Conservation (phyloP, 2,797 vertebrate genomes). For the Enteromius radiatus region DNA sequence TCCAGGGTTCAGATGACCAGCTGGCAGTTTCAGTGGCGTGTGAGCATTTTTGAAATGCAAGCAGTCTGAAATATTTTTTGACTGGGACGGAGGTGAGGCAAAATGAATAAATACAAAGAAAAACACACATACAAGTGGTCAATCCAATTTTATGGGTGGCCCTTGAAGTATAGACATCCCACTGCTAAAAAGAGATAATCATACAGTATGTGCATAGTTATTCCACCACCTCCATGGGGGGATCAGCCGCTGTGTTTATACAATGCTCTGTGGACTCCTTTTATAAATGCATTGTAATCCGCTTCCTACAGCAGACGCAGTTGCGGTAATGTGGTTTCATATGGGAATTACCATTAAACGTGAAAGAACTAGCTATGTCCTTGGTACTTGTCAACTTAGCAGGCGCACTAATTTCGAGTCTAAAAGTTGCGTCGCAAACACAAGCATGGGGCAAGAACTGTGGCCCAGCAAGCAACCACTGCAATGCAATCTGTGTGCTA, state of each 20-base stretch:
- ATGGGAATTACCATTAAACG: constrained; percentile 11
- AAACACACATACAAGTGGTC: background rate
- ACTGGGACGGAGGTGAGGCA: background rate
- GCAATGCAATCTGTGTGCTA: background rate
- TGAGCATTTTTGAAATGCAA: background rate
- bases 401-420: background rate
- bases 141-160: background rate
- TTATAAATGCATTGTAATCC: constrained; percentile 34
- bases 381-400: background rate
- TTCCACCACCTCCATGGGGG: background rate
- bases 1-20: background rate
- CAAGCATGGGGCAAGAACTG: background rate
- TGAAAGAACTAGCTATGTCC: background rate
- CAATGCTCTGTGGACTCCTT: background rate
- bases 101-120: background rate
- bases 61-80: background rate
- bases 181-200: constrained; percentile 27
- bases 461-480: constrained; percentile 8
- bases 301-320: background rate
- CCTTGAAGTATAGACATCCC: background rate
- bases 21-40: background rate
- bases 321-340: background rate
- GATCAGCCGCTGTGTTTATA: constrained; percentile 28
- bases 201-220: constrained; percentile 13
- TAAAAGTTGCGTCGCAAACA: background rate